These are phyloP conservation scores for Montipora sp. DNA, from an alignment of 64 coral and sea anemone genomes.

Conservation along the genomic window DNA sequence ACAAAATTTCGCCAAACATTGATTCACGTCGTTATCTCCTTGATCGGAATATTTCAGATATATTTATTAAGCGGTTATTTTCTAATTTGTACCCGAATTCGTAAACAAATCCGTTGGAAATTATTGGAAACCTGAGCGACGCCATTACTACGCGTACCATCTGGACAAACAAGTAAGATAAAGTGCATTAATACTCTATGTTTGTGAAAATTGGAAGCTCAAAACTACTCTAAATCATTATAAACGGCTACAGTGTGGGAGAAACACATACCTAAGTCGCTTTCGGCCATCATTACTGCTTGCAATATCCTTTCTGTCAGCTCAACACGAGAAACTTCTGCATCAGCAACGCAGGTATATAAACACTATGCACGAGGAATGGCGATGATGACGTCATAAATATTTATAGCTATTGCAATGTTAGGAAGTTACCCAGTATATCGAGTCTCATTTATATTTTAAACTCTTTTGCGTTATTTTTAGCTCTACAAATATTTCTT, in stretches of 20 bases:
- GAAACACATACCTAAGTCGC: slow-evolving; percentile 22
- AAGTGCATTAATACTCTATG: background rate
- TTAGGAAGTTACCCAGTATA: too few species aligned
- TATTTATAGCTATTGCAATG: background rate
- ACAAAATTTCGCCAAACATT: background rate
- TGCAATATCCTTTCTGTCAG: background rate
- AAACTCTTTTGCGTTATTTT: background rate
- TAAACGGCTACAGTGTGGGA: background rate
- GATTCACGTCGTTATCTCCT: background rate
- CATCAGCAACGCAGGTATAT: background rate
- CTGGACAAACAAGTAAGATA: background rate
- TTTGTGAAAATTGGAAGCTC: background rate
- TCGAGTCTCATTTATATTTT: background rate
- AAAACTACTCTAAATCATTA: background rate
- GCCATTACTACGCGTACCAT: background rate
- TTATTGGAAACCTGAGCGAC: background rate
- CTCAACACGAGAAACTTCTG: background rate
- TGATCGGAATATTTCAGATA: background rate
- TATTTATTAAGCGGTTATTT: background rate
- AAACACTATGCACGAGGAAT: background rate
- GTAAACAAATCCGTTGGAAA: background rate
- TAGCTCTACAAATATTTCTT: too few species aligned
- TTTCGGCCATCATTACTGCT: slow-evolving; percentile 17
- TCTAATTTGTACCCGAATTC: background rate
- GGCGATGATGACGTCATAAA: slow-evolving; percentile 5